These are phyloP conservation scores for Labia minor DNA, from an alignment of 2,888 invertebrate genomes.

Conservation along the genomic window DNA sequence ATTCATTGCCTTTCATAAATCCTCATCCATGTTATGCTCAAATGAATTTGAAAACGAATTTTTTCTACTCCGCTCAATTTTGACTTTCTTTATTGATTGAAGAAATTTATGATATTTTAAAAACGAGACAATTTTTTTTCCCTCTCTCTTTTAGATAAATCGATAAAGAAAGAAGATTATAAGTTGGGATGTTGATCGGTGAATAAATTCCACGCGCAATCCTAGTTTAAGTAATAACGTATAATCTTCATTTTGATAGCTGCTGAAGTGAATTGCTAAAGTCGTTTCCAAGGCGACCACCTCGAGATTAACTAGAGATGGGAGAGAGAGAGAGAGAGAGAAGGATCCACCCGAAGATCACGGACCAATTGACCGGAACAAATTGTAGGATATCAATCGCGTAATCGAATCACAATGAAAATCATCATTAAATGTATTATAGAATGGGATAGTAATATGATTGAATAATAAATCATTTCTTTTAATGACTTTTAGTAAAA, in stretches of 20 bases:
- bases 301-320: neutral
- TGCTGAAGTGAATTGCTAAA: slow-evolving; percentile 13
- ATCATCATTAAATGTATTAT: neutral
- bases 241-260: neutral
- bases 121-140: neutral
- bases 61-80: neutral
- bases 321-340: too few species aligned
- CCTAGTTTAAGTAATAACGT: slow-evolving; percentile 7
- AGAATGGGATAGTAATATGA: too few species aligned
- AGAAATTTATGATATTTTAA: neutral
- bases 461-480: too few species aligned
- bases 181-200: neutral
- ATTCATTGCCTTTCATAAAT: neutral
- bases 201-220: neutral
- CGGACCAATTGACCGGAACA: slow-evolving; percentile 13
- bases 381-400: neutral
- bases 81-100: neutral
- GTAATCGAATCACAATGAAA: neutral
- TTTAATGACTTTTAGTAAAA: too few species aligned
- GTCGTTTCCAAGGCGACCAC: slow-evolving; percentile 2
- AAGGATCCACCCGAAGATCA: neutral
- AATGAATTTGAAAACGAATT: too few species aligned
- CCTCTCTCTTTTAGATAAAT: neutral
- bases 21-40: neutral
- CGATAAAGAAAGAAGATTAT: neutral